Evolutionary conservation across 2,113 vertebrate species (phyloP).

Genomic region (Protomyctophum bolini): DNA sequence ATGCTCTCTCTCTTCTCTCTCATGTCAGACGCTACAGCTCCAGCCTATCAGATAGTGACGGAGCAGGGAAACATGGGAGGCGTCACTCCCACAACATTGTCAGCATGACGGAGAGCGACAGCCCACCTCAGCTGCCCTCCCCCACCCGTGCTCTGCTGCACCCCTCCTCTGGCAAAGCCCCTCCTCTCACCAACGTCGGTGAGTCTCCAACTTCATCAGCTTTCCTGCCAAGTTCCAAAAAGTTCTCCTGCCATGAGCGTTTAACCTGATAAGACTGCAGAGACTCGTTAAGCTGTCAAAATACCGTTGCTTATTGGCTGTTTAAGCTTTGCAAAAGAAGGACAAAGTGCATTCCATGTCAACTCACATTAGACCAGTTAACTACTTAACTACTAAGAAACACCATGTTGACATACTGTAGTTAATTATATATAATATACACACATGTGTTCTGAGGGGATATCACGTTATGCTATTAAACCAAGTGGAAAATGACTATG

Average conservation of each 20-base stretch:
- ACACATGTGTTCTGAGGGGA: background rate
- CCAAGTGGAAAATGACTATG: slow-evolving; percentile 7
- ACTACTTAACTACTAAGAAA: background rate
- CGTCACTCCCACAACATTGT: slow-evolving; percentile 85
- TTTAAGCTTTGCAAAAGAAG: background rate
- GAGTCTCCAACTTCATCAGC: slow-evolving; percentile 65
- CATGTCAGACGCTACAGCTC: slow-evolving; percentile 82
- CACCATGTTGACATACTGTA: background rate
- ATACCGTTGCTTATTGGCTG: background rate
- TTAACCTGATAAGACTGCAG: slow-evolving; percentile 21
- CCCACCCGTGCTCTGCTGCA: slow-evolving; percentile 82
- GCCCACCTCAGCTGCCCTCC: slow-evolving; percentile 88
- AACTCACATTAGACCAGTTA: too few species aligned
- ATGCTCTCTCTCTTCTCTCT: background rate
- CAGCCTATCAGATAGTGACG: slow-evolving; percentile 85
- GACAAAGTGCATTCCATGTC: background rate
- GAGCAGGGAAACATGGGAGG: slow-evolving; percentile 75
- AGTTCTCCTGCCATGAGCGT: slow-evolving; percentile 11
- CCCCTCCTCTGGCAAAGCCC: slow-evolving; percentile 82
- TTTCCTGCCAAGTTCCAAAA: slow-evolving; percentile 38
- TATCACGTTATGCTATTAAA: slow-evolving; percentile 11
- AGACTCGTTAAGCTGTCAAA: slow-evolving; percentile 9
- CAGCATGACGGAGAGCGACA: slow-evolving; percentile 83
- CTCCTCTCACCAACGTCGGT: slow-evolving; percentile 90
- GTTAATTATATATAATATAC: slow-evolving; percentile 5